Conservation (phyloP, 2,888 invertebrate species). For the Eilema griseolum region DNA sequence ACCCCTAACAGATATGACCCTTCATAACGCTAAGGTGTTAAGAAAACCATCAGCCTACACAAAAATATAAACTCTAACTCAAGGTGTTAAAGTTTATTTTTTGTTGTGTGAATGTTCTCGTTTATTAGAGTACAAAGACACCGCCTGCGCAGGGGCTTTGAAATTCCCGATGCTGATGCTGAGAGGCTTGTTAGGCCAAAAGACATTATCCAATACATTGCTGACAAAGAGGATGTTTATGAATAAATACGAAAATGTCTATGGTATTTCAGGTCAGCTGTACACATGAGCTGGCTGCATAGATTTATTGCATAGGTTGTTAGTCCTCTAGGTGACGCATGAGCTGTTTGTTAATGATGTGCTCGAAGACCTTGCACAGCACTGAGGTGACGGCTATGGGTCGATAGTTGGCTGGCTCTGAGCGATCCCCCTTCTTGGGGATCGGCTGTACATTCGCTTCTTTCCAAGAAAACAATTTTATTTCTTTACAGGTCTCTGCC, state of each 20-base stretch:
- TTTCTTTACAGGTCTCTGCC: constrained; percentile 90
- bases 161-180: constrained; percentile 98
- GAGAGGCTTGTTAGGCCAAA: constrained; percentile 96
- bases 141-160: constrained; percentile 81
- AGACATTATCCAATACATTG: constrained; percentile 97
- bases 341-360: no score
- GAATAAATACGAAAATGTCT: constrained; percentile 86
- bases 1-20: constrained; percentile 86
- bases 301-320: constrained; percentile 45
- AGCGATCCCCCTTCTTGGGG: no score
- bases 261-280: constrained; percentile 66
- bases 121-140: constrained; percentile 84
- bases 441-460: no score
- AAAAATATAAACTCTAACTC: constrained; percentile 41
- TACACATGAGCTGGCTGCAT: constrained; percentile 35
- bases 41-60: constrained; percentile 60
- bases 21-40: constrained; percentile 84
- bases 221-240: constrained; percentile 97
- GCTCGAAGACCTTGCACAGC: no score
- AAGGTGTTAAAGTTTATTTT: constrained; percentile 34
- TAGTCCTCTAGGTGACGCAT: no score
- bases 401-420: no score
- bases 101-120: constrained; percentile 54
- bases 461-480: background rate
- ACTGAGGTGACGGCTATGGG: no score